These are phyloP conservation scores for Pseudolaguvia tuberculata DNA, from an alignment of 2,113 vertebrate species.

Conservation along the genomic window DNA sequence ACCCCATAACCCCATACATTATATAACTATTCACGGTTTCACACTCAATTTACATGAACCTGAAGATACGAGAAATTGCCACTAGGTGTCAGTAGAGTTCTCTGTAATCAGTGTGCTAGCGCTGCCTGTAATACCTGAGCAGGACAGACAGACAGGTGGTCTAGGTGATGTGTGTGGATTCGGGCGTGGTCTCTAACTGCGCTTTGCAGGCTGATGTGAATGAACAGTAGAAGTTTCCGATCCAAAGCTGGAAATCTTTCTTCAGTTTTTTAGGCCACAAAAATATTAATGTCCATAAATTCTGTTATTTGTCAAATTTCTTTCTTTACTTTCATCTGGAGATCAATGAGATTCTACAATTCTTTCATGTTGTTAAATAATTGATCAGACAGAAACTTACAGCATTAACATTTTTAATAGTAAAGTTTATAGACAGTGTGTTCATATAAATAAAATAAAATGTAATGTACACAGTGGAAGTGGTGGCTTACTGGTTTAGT, in stretches of 20 bases:
- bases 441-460: no score
- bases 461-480: no score
- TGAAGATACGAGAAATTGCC: constrained; percentile 21
- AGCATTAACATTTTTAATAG: no score
- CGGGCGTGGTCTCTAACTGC: neutral
- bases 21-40: no score
- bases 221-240: neutral
- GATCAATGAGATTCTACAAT: neutral
- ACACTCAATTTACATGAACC: neutral
- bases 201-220: constrained; percentile 2
- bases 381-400: constrained; percentile 1
- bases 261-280: neutral
- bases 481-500: no score
- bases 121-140: neutral
- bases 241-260: neutral
- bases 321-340: no score
- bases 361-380: neutral
- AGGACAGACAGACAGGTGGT: neutral
- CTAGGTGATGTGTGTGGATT: neutral
- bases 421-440: no score
- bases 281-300: neutral
- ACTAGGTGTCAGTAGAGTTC: constrained; percentile 55
- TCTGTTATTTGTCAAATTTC: no score
- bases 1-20: no score
- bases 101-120: neutral